phyloP scores from a whole-genome alignment of 2,113 vertebrate genomes.

The Proterorhinus semilunaris region DNA sequence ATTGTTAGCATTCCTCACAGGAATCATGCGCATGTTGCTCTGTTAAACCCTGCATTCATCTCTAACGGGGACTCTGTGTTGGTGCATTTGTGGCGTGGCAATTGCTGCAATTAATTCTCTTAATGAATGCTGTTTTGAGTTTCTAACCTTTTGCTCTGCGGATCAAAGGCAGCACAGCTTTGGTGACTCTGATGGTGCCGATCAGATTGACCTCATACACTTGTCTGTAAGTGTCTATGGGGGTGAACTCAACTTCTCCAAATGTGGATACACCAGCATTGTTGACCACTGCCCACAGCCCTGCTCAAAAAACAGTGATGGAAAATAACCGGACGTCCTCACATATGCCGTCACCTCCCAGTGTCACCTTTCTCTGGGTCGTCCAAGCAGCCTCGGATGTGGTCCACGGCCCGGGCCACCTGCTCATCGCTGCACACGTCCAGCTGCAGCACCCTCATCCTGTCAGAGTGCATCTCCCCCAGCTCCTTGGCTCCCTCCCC shows the following conservation, averaged over 20 bases:
- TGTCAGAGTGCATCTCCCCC: conserved; percentile 76
- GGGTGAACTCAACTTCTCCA: conserved; percentile 86
- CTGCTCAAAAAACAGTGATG: conserved; percentile 56
- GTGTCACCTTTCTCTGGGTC: conserved; percentile 75
- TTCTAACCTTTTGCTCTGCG: conserved; percentile 82
- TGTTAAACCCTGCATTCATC: neutral
- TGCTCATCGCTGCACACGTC: conserved; percentile 86
- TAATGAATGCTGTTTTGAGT: neutral
- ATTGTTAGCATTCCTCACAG: conserved; percentile 11
- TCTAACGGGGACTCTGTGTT: neutral
- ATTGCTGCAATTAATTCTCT: neutral
- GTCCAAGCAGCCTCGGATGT: conserved; percentile 72
- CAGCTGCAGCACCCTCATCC: conserved; percentile 85
- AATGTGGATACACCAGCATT: conserved; percentile 83
- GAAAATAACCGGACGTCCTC: neutral
- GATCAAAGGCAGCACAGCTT: conserved; percentile 84
- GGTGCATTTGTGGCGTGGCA: neutral
- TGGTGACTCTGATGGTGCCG: conserved; percentile 87
- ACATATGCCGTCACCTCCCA: neutral
- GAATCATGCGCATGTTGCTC: conserved; percentile 4
- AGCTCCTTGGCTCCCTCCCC: conserved; percentile 78
- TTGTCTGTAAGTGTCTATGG: conserved; percentile 81
- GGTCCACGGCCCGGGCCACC: conserved; percentile 75
- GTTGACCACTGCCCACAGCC: conserved; percentile 89
- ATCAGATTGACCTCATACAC: conserved; percentile 85